Evolutionary conservation across 2,888 invertebrate species (phyloP), one percentile per base, ranked within the genome.

Genomic region (Bruchidius siliquastri): DNA sequence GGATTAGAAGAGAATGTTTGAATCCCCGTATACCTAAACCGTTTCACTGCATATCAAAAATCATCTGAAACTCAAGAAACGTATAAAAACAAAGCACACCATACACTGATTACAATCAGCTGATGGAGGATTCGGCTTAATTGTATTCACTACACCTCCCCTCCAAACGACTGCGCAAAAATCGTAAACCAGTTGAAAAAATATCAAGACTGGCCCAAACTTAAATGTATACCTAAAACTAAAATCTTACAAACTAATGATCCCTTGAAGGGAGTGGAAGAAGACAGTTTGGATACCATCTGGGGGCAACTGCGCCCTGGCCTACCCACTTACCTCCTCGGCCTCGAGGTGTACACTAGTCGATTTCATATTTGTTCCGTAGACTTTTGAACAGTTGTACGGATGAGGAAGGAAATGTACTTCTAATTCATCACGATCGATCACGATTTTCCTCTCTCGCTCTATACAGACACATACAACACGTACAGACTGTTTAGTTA

Each of bases 261-360:
- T 26, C 26, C 26, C 26, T 26, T 26, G 18, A 49, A 49, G 49
- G 49, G 49, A 18, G 30, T 30, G 30, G 10, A 49, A 49, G 18
- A 13, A 13, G 13, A 49, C 18, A 8, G 3, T 4, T 4, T 18
- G 49, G 49, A 49, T 49, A 49, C 49, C 49, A 49, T 49, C 49
- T 4, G 49, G 49, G 49, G 49, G 49, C 49, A 49, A 80, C 82
- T 81, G 84, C 81, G 80, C 82, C 81, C 85, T 85, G 86, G 85
- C 86, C 86, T 86, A 86, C 85, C 86, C 87, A 87, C 87, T 87
- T 87, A 87, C 87, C 87, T 87, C 87, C 85, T 83, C 85, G 86
- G 85, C 84, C 83, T 84, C 84, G 83, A 84, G n/a, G n/a, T n/a
- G n/a, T n/a, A n/a, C n/a, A n/a, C n/a, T n/a, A n/a, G 85, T 85